Evolutionary conservation across 2,797 vertebrate species (phyloP).

Genomic region (Semaprochilodus insignis): DNA sequence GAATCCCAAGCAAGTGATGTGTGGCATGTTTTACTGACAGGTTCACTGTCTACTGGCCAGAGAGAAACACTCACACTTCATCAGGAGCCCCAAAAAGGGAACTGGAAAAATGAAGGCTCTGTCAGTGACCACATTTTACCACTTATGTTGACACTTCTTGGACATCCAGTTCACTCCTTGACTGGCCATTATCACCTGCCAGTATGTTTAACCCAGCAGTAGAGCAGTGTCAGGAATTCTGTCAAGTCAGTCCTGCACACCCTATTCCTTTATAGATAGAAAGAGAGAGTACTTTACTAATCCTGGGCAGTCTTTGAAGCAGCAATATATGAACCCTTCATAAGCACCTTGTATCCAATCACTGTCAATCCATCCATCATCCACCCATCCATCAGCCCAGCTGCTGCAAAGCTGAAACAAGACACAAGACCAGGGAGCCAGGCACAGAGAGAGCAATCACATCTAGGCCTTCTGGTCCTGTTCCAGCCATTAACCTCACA

Average conservation of each 20-base stretch:
- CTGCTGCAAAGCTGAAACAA: not conserved
- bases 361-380: conserved; percentile 2
- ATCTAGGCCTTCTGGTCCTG: conserved; percentile 2
- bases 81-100: not conserved
- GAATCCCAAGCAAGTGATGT: too few relatives aligned
- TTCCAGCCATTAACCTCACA: conserved; percentile 17
- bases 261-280: not conserved
- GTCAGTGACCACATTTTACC: not conserved
- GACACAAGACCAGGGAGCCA: not conserved
- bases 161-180: not conserved
- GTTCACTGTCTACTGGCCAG: not conserved
- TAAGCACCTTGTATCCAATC: not conserved
- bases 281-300: too few relatives aligned
- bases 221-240: too few relatives aligned
- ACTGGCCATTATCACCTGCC: too few relatives aligned
- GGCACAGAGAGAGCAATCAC: conserved; percentile 9
- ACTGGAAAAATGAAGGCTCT: not conserved
- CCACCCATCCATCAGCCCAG: not conserved
- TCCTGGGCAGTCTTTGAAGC: too few relatives aligned
- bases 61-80: not conserved
- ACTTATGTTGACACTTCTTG: not conserved
- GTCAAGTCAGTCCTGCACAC: not conserved
- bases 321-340: not conserved
- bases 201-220: too few relatives aligned
- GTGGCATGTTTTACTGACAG: not conserved